These are phyloP conservation scores for Andrena camellia DNA, from an alignment of 2,888 invertebrate species.

Conservation along the genomic window DNA sequence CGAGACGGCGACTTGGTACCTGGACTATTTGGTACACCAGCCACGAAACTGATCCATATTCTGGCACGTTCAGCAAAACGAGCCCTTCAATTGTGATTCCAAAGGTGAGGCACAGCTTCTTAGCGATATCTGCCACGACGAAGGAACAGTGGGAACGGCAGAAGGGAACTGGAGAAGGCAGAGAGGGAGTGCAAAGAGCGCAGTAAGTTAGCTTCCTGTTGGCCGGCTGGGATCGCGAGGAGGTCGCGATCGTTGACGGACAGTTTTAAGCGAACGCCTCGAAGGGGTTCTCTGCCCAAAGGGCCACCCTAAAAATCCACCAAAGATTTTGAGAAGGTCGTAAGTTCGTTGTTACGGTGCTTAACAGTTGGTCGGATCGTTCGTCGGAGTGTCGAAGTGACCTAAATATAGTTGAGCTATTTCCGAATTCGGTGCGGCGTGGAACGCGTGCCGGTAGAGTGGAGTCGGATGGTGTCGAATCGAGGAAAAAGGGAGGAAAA, in stretches of 20 bases:
- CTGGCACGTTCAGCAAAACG: too few species aligned
- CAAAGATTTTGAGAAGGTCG: slow-evolving; percentile 48
- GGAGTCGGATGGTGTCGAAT: slow-evolving; percentile 10
- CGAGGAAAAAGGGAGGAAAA: slow-evolving; percentile 37
- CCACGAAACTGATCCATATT: neutral
- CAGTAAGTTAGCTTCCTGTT: too few species aligned
- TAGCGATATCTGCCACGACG: too few species aligned
- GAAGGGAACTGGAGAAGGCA: neutral
- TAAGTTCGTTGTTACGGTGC: slow-evolving; percentile 55
- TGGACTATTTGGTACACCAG: neutral
- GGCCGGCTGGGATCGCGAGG: neutral
- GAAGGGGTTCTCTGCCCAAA: neutral
- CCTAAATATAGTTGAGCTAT: slow-evolving; percentile 68
- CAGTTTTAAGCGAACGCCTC: slow-evolving; percentile 12
- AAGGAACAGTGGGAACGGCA: too few species aligned
- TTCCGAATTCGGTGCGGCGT: slow-evolving; percentile 50
- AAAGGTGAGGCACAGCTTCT: too few species aligned
- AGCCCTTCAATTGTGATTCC: too few species aligned
- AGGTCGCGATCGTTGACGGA: slow-evolving; percentile 9
- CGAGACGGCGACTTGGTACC: neutral
- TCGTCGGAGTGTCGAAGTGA: slow-evolving; percentile 30
- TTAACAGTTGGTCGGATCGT: slow-evolving; percentile 45
- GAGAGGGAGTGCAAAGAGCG: too few species aligned
- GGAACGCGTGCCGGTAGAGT: slow-evolving; percentile 13
- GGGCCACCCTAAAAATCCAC: slow-evolving; percentile 49